Base-by-base conservation (phyloP, 2,113 vertebrate species). In the Megaptera novaeangliae region DNA sequence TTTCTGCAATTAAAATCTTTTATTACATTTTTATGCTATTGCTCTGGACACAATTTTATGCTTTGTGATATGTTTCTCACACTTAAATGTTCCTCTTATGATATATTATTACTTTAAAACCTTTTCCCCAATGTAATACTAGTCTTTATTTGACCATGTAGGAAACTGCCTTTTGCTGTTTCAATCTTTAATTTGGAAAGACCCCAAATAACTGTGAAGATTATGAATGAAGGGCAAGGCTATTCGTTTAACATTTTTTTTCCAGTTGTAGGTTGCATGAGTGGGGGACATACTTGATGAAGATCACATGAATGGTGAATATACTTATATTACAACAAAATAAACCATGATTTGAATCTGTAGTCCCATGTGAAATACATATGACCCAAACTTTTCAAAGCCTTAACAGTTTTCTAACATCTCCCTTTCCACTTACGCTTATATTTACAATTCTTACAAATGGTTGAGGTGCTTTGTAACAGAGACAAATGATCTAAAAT, bases 71-170 rank as follows among this genome's bases (percentile, higher is more conserved):
- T 39, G n/a, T 75, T 55, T 93, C 18, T 94, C 27, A 71, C 5
- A 81, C 64, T 71, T 82, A 68, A 71, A 82, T 68, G 18, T 77
- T 96, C 71, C 6, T 63, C 12, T 88, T 74, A 77, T 69, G 78
- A 80, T 29, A 25, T 14, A 61, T 44, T 81, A 21, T 52, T 78
- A 71, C 15, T 68, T 84, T 85, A 44, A 75, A 5, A 83, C 4
- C 21, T 59, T 0, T 86, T 8, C 1, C 5, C 52, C 31, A 52
- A 61, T 86, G 80, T 3, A 80, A 66, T 41, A 61, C 57, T 94
- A 66, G 34, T 4, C 49, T 49, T 34, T 91, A 71, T 96, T 95
- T 97, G 17, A 6, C 15, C n/a, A 83, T 89, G 92, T 17, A 44
- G 2, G 11, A 77, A 87, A 57, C 18, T 91, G 12, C 34, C 46